Conservation (phyloP, 1,140 invertebrate species). For the Drosophila chauvacae region DNA sequence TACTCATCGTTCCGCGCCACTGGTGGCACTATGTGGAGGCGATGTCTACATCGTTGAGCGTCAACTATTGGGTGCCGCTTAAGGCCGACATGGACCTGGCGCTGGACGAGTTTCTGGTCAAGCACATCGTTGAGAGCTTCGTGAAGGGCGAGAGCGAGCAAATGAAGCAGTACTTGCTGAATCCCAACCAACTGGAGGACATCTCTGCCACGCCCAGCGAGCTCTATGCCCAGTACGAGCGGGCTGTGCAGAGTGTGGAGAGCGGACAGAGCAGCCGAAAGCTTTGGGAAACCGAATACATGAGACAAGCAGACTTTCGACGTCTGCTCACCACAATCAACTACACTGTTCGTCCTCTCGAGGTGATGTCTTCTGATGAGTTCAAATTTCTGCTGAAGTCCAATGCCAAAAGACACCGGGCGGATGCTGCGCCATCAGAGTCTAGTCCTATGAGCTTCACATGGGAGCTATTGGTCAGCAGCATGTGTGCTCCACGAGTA, state of each 20-base stretch:
- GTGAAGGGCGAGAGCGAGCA: conserved; percentile 49
- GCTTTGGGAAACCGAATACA: conserved; percentile 52
- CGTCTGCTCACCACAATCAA: conserved; percentile 7
- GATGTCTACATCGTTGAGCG: conserved; percentile 89
- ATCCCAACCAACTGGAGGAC: conserved; percentile 76
- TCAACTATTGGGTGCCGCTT: conserved; percentile 95
- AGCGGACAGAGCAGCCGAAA: conserved; percentile 14
- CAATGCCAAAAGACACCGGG: conserved; percentile 36
- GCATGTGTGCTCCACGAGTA: conserved; percentile 63
- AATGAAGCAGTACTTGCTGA: conserved; percentile 62
- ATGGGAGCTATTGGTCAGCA: conserved; percentile 59
- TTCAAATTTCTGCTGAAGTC: conserved; percentile 30
- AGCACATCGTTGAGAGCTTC: conserved; percentile 73
- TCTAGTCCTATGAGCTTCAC: conserved; percentile 44
- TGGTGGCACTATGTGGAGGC: conserved; percentile 99
- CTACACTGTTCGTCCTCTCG: conserved; percentile 12
- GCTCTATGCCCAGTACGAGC: conserved; percentile 58
- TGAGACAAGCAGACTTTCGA: conserved; percentile 20
- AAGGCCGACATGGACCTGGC: conserved; percentile 85
- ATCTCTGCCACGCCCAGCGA: conserved; percentile 37
- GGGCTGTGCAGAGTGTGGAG: conserved; percentile 40
- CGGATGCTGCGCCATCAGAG: background rate
- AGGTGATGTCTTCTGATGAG: conserved; percentile 51
- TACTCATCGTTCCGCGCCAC: conserved; percentile 93
- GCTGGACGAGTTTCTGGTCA: conserved; percentile 78